Evolutionary conservation across 2,888 invertebrate genomes (phyloP), one percentile per base, ranked within the genome.

Genomic region (Steinernema carpocapsae): DNA sequence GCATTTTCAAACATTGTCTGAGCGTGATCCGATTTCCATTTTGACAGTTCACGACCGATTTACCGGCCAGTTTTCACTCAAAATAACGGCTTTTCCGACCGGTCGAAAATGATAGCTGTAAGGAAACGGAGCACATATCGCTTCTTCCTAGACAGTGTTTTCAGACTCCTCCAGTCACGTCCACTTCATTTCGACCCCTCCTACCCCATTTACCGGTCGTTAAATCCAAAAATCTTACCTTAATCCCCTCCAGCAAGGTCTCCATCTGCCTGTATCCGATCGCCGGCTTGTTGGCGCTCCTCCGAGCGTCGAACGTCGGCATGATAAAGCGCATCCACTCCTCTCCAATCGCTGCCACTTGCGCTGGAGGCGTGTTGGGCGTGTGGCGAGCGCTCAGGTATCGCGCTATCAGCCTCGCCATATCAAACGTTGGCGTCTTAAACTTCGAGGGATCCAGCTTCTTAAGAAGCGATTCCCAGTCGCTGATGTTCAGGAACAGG

Each of bases 301-400:
- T 26, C 7, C 7, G 43, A 7, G 22, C 26, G 24, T 56, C 26
- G 22, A 56, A 56, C 22, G 56, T 56, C 24, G 56, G 56, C 56
- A 56, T 56, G 24, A 56, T 56, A 26, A 56, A 56, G 24, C 26
- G 22, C 56, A 22, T 24, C 56, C 56, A 56, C 22, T 56, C 56
- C 12, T 22, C 56, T 26, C 6, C 14, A 4, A 26, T 14, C 2
- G 56, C 26, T 1, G 56, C 17, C 7, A 22, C 6, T 26, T 24
- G 56, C 22, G 56, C 56, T 3, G 56, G n/a, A 6, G 56, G 6
- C 3, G 56, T 56, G 56, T 26, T 26, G 2, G 22, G 7, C 12
- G 26, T 4, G 26, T 19, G 22, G 17, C 56, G 56, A 26, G 56
- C 56, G 22, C 6, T 12, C 6, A 56, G 17, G 26, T 26, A 19